These are phyloP conservation scores for Hemichromis elongatus DNA, from an alignment of 2,113 vertebrate species.

Conservation along the genomic window DNA sequence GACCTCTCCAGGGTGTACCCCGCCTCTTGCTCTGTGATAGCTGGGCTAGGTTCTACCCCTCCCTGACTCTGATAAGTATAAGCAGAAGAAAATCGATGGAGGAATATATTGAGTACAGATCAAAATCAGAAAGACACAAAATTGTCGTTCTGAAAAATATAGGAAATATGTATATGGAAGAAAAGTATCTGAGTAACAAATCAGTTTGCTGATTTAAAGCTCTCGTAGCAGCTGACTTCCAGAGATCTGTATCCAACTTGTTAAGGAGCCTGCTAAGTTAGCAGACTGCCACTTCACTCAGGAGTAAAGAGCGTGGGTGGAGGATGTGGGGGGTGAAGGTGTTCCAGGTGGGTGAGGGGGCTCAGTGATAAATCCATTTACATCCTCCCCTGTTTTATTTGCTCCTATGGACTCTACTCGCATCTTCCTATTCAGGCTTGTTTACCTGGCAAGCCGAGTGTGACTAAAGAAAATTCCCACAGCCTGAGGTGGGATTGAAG, in stretches of 20 bases:
- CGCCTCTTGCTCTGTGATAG: not conserved
- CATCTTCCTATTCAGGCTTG: slow-evolving; percentile 76
- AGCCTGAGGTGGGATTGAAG: slow-evolving; percentile 76
- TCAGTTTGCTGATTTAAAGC: not conserved
- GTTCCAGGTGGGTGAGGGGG: slow-evolving; percentile 5
- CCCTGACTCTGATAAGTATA: too few species aligned
- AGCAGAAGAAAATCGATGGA: too few species aligned
- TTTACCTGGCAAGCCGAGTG: slow-evolving; percentile 92
- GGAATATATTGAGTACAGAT: too few species aligned
- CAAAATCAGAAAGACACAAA: too few species aligned
- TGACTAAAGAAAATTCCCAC: slow-evolving; percentile 90
- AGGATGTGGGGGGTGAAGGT: slow-evolving; percentile 16
- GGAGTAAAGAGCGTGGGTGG: slow-evolving; percentile 10
- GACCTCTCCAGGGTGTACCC: not conserved
- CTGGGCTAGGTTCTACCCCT: not conserved
- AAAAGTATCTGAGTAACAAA: slow-evolving; percentile 5
- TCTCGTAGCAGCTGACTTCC: slow-evolving; percentile 33
- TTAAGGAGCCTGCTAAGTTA: slow-evolving; percentile 71
- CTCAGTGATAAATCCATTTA: slow-evolving; percentile 80
- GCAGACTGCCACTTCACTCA: slow-evolving; percentile 64
- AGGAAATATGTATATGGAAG: not conserved
- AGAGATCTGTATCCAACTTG: slow-evolving; percentile 58
- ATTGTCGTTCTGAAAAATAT: too few species aligned
- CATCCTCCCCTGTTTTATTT: slow-evolving; percentile 75
- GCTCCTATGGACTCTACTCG: slow-evolving; percentile 63